phyloP scores from a whole-genome alignment of 2,797 vertebrate genomes.

The Enteromius fasciolatus region DNA sequence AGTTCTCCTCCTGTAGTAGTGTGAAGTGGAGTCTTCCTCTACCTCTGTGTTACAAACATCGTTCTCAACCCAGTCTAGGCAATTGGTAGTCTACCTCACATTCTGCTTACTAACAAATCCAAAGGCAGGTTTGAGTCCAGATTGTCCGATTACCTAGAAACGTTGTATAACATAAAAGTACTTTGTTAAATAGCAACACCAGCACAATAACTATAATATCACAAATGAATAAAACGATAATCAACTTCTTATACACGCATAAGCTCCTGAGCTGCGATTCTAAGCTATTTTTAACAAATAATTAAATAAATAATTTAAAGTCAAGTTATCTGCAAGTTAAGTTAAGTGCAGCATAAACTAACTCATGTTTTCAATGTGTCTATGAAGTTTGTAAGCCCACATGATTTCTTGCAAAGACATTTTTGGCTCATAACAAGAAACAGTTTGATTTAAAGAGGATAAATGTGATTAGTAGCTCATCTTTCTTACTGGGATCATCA shows the following conservation, averaged over 20 bases:
- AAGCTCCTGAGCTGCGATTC: neutral
- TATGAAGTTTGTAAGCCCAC: neutral
- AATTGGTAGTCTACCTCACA: constrained; percentile 72
- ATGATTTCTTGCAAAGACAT: constrained; percentile 13
- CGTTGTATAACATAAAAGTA: neutral
- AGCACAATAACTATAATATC: neutral
- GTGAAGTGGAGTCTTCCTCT: constrained; percentile 63
- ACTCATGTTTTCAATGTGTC: constrained; percentile 1
- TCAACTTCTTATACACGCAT: neutral
- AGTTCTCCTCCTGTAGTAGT: constrained; percentile 34
- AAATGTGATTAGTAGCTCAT: constrained; percentile 20
- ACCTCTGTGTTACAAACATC: constrained; percentile 63
- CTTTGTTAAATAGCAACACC: constrained; percentile 10
- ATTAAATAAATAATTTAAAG: too few species aligned
- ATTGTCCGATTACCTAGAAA: neutral
- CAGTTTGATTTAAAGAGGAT: neutral
- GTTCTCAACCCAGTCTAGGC: constrained; percentile 46
- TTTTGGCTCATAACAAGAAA: constrained; percentile 12
- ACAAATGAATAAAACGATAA: neutral
- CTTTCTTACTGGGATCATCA: constrained; percentile 8
- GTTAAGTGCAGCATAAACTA: neutral
- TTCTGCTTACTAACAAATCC: constrained; percentile 56
- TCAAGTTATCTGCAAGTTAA: neutral
- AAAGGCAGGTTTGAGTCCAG: constrained; percentile 58
- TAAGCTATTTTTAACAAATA: neutral